Evolutionary conservation across 2,797 vertebrate species (phyloP), one percentile per base, ranked within the genome.

Genomic region (Brachyrhaphis roseni): DNA sequence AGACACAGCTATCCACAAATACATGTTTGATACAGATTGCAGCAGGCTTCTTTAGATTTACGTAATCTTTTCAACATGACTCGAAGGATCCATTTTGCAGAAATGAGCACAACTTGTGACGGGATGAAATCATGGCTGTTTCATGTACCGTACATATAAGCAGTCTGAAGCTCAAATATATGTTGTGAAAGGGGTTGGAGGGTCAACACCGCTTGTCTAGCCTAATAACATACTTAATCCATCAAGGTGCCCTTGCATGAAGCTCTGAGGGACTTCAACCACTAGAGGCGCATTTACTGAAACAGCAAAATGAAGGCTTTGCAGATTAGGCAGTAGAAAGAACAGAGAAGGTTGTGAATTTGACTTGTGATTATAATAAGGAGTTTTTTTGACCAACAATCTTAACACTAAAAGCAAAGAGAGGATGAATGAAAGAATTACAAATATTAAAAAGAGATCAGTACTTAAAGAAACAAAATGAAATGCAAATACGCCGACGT

Each of bases 221-320:
- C 82, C 84, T 89, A 94, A 94, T 95, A 92, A 94, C 94, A 95
- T 94, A 93, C 92, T 93, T 90, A 93, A 95, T 95, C 92, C 90
- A 94, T 96, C 94, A 95, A 86, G 78, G 87, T 80, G 80, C 91
- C 88, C 88, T 86, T 34, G 82, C 85, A 86, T 88, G 82, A 84
- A 82, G 78, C n/a, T 23, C 78, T 53, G 79, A 89, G 41, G n/a
- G 80, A 72, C 82, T 83, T 78, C 85, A 84, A 78, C 86, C 5
- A 53, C 91, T 82, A 84, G 84, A 88, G 75, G 85, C 86, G 79
- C 85, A 75, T 84, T 90, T 87, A 84, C 86, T 84, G 89, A 89
- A 89, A 85, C 86, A 88, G 76, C 81, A 23, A 86, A 84, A 87
- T 72, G 31, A 85, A 74, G 87, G 72, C 74, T 86, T 76, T 79